Base-by-base conservation (phyloP, 2,888 invertebrate genomes). In the Rhagonycha fulva region DNA sequence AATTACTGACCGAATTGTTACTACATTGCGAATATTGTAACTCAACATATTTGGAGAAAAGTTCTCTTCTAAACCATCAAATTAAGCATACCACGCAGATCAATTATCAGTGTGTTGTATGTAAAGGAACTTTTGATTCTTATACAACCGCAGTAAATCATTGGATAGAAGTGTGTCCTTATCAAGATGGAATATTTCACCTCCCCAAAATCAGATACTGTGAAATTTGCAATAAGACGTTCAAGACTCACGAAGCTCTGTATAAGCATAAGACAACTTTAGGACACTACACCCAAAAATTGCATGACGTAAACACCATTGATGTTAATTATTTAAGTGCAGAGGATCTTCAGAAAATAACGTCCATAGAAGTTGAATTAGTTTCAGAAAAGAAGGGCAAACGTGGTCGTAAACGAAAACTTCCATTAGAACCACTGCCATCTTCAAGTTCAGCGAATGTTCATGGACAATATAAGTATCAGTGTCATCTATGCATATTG, bases 21-120 rank as follows among this genome's bases (percentile, higher is more conserved):
- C 85, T 91, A 30, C 91, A 92, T 82, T 92, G 92, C 78, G 92
- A 92, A 84, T 92, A 90, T 82, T 92, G 92, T 81, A 91, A 91
- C 80, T 88, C 89, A 62, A 88, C 90, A 0, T 92, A 91, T 80
- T 88, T 89, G 0, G 90, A 91, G 68, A 88, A 89, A 66, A 87
- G 88, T 0, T 86, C 88, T 62, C 82, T 92, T 30, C 82, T 89
- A 11, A 81, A 82, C 47, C 90, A 90, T 79, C 88, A 88, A 76
- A 84, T 85, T 70, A 85, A 82, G 14, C 90, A 90, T 76, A 86
- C 88, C 1, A 87, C 89, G 5, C 86, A 87, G 19, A 86, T 85
- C 75, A 89, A 89, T 66, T 90, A 89, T 79, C 86, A 86, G 68
- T 90, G 89, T 76, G 85, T 88, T 81, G 82, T 89, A 82, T 87